Percentiles rank a stretch among this genome's conserved stretches.
Evolutionary conservation across 2,888 invertebrate genomes (phyloP).

Genomic region (Clunio marinus): DNA sequence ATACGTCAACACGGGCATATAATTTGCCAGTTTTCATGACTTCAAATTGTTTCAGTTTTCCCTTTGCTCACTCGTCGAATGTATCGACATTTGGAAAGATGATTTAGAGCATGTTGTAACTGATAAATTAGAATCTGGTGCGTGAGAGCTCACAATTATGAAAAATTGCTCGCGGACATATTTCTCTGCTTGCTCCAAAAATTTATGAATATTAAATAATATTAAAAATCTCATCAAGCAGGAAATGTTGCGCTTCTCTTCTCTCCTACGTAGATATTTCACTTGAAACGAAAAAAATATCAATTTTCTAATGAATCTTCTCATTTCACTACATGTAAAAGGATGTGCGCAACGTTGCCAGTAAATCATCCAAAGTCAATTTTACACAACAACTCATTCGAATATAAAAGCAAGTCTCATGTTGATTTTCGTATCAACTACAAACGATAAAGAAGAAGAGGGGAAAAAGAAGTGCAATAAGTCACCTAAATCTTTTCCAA

Average conservation of each 20-base stretch:
- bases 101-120: neutral
- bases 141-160: neutral
- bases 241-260: neutral
- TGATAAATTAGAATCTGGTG: constrained; percentile 11
- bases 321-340: no score
- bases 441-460: no score
- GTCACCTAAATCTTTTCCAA: neutral
- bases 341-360: no score
- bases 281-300: neutral
- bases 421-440: no score
- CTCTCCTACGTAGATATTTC: no score
- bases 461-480: neutral
- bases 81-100: neutral
- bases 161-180: neutral
- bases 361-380: no score
- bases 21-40: constrained; percentile 13
- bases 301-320: no score
- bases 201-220: neutral
- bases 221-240: constrained; percentile 5
- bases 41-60: neutral
- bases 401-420: no score
- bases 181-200: no score
- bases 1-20: constrained; percentile 17
- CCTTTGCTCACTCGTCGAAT: neutral
- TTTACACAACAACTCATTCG: no score